A percentile compares a stretch with the other conserved stretches of the same genome.
phyloP scores from a whole-genome alignment of 2,888 invertebrate species.

The Cistogaster globosa region DNA sequence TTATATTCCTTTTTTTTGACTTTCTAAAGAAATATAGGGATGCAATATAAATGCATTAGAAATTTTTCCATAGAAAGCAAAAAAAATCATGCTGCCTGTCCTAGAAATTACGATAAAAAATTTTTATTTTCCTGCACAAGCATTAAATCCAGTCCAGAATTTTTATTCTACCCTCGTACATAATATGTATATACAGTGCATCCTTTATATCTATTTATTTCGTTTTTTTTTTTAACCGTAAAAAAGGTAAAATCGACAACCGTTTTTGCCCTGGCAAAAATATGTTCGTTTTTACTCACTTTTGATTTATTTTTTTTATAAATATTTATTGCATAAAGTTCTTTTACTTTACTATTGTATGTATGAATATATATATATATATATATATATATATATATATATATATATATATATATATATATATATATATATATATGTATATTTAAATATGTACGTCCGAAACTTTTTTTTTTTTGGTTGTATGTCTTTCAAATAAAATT shows the following conservation, averaged over 20 bases:
- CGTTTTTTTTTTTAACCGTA: background rate
- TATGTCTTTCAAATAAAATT: background rate
- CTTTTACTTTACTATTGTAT: slow-evolving; percentile 12
- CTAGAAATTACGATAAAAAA: background rate
- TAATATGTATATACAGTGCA: background rate
- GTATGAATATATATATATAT: background rate
- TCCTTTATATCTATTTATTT: background rate
- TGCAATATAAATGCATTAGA: too few species aligned
- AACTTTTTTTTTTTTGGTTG: background rate
- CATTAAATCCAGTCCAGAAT: too few species aligned
- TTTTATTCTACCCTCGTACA: background rate
- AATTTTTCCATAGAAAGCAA: too few species aligned
- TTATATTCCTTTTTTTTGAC: too few species aligned
- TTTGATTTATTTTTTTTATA: slow-evolving; percentile 25
- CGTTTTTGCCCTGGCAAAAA: background rate
- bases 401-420: background rate
- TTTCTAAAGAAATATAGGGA: too few species aligned
- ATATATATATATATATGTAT: background rate
- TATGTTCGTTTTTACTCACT: slow-evolving; percentile 13
- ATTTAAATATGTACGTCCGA: background rate
- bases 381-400: background rate
- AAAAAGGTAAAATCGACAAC: background rate
- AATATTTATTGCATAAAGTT: slow-evolving; percentile 37
- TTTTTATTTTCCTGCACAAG: background rate
- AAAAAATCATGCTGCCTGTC: too few species aligned